Percentiles rank a stretch among this genome's conserved stretches.
Conservation (phyloP, 2,113 vertebrate species). For the Candoia aspera region DNA sequence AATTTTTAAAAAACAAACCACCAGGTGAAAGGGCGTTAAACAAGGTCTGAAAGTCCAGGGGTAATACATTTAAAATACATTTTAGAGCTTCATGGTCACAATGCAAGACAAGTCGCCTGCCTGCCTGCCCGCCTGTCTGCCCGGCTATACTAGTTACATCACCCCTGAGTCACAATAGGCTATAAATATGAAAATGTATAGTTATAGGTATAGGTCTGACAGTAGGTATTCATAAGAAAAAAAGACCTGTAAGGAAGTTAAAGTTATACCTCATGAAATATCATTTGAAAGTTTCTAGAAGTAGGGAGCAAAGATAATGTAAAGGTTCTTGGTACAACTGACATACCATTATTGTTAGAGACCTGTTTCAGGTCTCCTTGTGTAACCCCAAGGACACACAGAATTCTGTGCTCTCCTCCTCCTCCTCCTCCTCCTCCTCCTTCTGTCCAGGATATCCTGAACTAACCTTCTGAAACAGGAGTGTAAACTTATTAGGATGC, state of each 20-base stretch:
- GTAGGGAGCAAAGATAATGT: neutral
- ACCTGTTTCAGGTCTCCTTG: neutral
- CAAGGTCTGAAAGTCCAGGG: neutral
- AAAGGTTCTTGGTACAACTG: neutral
- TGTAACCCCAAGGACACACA: neutral
- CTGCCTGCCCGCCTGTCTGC: too few relatives aligned
- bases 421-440: neutral
- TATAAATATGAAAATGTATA: neutral
- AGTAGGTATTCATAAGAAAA: neutral
- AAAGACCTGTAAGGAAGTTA: neutral
- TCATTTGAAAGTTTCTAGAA: neutral
- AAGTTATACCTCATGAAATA: neutral
- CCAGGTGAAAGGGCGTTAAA: neutral
- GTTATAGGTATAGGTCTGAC: too few relatives aligned
- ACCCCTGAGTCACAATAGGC: neutral
- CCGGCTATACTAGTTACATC: neutral
- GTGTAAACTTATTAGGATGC: neutral
- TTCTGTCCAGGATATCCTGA: constrained; percentile 11
- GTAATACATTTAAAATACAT: neutral
- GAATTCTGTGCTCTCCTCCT: neutral
- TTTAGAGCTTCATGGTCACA: neutral
- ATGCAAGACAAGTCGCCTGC: neutral
- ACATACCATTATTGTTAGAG: neutral
- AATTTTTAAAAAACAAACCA: neutral
- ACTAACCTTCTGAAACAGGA: constrained; percentile 10